These are phyloP conservation scores for Orbicella faveolata DNA, from an alignment of 64 coral and sea anemone genomes.

Conservation along the genomic window DNA sequence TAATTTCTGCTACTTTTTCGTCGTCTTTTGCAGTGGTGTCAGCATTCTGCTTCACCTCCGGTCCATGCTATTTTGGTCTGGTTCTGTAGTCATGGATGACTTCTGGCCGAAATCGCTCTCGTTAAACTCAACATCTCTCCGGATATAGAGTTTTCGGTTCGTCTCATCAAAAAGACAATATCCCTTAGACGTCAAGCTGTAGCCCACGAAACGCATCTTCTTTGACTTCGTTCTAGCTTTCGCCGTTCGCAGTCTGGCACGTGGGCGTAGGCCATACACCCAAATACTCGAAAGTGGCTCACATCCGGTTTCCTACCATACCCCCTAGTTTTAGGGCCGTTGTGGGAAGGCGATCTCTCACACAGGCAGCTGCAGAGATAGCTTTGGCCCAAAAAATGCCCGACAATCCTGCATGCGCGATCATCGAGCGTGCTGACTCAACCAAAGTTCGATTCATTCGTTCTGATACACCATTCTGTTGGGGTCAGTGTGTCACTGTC, in stretches of 20 bases:
- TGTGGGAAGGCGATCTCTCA: conserved; percentile 42
- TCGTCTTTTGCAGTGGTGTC: neutral
- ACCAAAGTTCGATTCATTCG: conserved; percentile 49
- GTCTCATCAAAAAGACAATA: conserved; percentile 54
- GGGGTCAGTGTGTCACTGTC: conserved; percentile 42
- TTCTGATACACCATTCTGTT: conserved; percentile 44
- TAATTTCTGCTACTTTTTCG: neutral
- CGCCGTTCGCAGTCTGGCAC: conserved; percentile 20
- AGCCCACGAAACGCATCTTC: conserved; percentile 59
- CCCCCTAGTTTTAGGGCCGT: conserved; percentile 40
- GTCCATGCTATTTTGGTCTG: neutral
- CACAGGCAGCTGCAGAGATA: conserved; percentile 59
- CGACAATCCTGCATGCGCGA: conserved; percentile 16
- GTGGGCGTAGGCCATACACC: conserved; percentile 60
- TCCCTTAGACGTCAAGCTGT: conserved; percentile 28
- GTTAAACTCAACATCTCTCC: conserved; percentile 60
- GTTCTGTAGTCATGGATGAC: neutral
- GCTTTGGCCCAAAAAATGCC: conserved; percentile 65
- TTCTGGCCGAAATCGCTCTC: conserved; percentile 16
- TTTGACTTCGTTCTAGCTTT: conserved; percentile 40
- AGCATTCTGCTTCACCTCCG: neutral
- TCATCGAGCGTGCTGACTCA: conserved; percentile 60
- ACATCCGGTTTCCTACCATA: conserved; percentile 45
- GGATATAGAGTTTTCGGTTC: conserved; percentile 48
- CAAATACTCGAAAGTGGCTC: conserved; percentile 46